Conservation (phyloP, 2,888 invertebrate species). For the Nemotelus nigrinus region DNA sequence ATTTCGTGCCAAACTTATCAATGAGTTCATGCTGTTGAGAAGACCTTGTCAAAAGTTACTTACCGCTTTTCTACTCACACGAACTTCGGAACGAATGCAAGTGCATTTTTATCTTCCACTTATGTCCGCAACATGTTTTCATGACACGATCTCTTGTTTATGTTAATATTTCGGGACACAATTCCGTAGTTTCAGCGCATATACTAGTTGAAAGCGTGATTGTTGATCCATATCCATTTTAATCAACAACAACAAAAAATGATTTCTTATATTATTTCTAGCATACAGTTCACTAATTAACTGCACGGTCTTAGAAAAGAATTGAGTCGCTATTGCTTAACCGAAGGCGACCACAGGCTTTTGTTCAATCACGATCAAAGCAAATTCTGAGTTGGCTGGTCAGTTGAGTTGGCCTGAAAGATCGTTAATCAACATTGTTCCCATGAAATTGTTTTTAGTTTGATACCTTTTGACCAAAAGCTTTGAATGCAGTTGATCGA, state of each 20-base stretch:
- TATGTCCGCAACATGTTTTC: neutral
- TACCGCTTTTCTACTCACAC: no score
- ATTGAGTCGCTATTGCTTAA: neutral
- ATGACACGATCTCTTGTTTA: slow-evolving; percentile 5
- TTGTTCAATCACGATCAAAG: neutral
- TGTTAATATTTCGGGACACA: slow-evolving; percentile 4
- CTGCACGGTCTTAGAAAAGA: neutral
- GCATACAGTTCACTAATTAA: neutral
- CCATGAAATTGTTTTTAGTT: neutral
- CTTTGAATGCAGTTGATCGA: no score
- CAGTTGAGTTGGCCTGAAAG: neutral
- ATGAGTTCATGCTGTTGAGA: no score
- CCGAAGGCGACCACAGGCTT: neutral
- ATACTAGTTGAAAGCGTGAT: neutral
- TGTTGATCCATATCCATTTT: neutral
- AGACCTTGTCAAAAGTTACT: no score
- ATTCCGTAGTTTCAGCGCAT: neutral
- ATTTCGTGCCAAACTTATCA: no score
- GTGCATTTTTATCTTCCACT: neutral
- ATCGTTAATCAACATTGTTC: slow-evolving; percentile 7
- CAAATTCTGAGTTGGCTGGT: neutral
- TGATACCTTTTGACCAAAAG: neutral
- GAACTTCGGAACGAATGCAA: no score
- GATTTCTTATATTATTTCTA: slow-evolving; percentile 13
- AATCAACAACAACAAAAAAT: neutral